These are phyloP conservation scores for Conomelus anceps DNA, from an alignment of 2,888 invertebrate genomes.

Conservation along the genomic window DNA sequence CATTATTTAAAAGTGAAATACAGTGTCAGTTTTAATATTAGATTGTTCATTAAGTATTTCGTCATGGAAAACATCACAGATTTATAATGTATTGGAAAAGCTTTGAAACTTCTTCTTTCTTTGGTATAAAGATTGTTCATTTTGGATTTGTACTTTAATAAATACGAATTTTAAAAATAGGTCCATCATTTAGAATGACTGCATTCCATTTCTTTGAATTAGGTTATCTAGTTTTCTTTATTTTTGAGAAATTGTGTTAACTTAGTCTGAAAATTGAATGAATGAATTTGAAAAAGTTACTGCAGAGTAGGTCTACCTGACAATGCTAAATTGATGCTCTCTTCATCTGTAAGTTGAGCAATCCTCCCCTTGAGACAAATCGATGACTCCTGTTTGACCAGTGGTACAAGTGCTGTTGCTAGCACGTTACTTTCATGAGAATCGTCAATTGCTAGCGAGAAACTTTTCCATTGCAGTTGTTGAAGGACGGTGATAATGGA, in stretches of 20 bases:
- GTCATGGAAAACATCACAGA: too few species aligned
- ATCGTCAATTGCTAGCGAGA: neutral
- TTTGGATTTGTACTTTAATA: too few species aligned
- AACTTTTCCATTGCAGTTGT: slow-evolving; percentile 1
- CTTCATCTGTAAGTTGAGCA: neutral
- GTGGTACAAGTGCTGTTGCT: neutral
- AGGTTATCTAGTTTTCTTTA: neutral
- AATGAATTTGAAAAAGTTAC: neutral
- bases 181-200: too few species aligned
- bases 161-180: too few species aligned
- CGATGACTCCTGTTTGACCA: neutral
- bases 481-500: neutral
- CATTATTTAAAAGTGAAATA: too few species aligned
- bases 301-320: neutral
- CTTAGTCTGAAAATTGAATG: neutral
- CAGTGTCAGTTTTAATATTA: too few species aligned
- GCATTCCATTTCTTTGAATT: too few species aligned
- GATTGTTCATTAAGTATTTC: too few species aligned
- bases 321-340: neutral
- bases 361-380: neutral
- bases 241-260: neutral
- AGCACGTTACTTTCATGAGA: neutral
- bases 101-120: too few species aligned
- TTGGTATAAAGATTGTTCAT: too few species aligned
- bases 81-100: too few species aligned